Base-by-base conservation (phyloP, 2,797 vertebrate genomes). In the Esox masquinongy region DNA sequence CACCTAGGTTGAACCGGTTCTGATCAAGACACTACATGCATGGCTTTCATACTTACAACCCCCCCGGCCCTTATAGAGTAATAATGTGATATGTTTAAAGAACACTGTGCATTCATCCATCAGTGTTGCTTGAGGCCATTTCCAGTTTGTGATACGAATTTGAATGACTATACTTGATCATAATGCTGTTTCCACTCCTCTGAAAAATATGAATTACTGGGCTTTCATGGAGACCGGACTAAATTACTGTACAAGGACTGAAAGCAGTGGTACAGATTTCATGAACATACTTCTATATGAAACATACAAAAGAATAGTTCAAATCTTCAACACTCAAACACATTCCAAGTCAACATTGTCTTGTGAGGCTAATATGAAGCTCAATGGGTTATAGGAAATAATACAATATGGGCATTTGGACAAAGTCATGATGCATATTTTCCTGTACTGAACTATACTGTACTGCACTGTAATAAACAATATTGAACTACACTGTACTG, bases 101-200 rank as follows among this genome's bases (percentile, higher is more conserved):
- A 56, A 43, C 9, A 43, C 39, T 15, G 15, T 49, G 26, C 1
- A n/a, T 22, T 36, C n/a, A 69, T 15, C 6, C 53, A 39, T n/a
- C 29, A 17, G 14, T 50, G 31, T 68, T 22, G n/a, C 36, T 26
- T 8, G 56, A 17, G 29, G 29, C 7, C 2, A 17, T 26, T 29
- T 2, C 49, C 26, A 50, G 24, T 31, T 70, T 31, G n/a, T 16
- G 14, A 22, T 29, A 43, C 7, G 22, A 69, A 26, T 69, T 61
- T 69, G 19, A 70, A 75, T 59, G 2, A 26, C 36, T 47, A 31
- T 47, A 31, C 59, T 61, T 70, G 36, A 75, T 70, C 47, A 70
- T 36, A 59, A 4, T n/a, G 34, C 36, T 43, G 22, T 70, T 70
- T 70, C 34, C 29, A 29, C 11, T 59, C 24, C 9, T 8, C 49